A percentile compares a stretch with the other conserved stretches of the same genome.
phyloP scores from a whole-genome alignment of 2,797 vertebrate species.

The Luscinia luscinia region DNA sequence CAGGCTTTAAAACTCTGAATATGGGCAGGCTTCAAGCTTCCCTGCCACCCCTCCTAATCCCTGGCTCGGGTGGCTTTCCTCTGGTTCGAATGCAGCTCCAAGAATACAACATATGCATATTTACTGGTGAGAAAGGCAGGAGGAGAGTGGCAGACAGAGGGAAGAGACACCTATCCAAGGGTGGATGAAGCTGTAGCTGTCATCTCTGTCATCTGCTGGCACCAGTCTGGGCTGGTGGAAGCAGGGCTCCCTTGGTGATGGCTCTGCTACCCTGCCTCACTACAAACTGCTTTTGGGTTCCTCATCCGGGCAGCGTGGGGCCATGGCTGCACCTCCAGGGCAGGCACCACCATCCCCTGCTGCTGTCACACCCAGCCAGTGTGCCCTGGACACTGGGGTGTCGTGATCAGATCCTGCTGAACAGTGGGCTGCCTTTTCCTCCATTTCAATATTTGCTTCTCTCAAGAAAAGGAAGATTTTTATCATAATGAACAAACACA shows the following conservation, averaged over 20 bases:
- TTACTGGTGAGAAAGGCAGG: background rate
- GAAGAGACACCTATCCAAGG: background rate
- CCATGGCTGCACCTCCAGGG: background rate
- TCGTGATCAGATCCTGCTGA: background rate
- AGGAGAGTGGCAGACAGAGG: background rate
- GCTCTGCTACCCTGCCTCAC: background rate
- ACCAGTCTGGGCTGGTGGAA: background rate
- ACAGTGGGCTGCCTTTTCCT: slow-evolving; percentile 10
- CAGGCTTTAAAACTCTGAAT: background rate
- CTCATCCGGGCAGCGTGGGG: background rate
- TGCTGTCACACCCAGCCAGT: accelerated
- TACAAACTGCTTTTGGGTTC: background rate
- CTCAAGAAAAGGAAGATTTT: slow-evolving; percentile 30
- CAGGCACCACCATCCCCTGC: background rate
- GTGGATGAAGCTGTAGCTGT: background rate
- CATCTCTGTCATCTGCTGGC: background rate
- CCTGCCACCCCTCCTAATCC: background rate
- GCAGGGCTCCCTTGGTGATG: background rate
- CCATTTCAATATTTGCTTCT: slow-evolving; percentile 48
- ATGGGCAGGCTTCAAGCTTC: background rate
- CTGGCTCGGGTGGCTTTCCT: background rate
- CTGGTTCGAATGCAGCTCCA: background rate
- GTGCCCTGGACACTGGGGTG: background rate
- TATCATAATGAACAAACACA: slow-evolving; percentile 16
- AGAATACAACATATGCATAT: background rate